A percentile compares a stretch with the other conserved stretches of the same genome.
phyloP scores from a whole-genome alignment of 1,140 invertebrate genomes.

The Drosophila biarmipes region DNA sequence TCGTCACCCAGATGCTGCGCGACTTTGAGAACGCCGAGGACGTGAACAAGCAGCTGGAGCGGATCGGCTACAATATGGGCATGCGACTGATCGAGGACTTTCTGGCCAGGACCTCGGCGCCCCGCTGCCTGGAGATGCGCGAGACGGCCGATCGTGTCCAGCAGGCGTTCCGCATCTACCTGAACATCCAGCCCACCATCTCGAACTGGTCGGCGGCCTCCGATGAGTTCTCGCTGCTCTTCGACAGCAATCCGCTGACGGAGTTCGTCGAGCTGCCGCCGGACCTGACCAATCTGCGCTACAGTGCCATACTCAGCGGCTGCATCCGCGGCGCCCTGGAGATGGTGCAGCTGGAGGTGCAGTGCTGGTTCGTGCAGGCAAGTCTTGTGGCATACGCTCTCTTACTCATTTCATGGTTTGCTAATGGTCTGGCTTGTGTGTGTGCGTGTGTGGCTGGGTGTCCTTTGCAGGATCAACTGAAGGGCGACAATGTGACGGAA shows the following conservation, averaged over 20 bases:
- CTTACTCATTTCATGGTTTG: slow-evolving; percentile 11
- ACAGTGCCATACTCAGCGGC: slow-evolving; percentile 97
- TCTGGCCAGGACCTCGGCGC: slow-evolving; percentile 94
- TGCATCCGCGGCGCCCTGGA: slow-evolving; percentile 97
- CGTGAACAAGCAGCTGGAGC: slow-evolving; percentile 96
- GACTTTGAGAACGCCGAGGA: slow-evolving; percentile 99
- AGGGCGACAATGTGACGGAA: slow-evolving; percentile 97
- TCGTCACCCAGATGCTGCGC: slow-evolving; percentile 98
- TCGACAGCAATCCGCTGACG: slow-evolving; percentile 98
- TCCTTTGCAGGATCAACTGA: slow-evolving; percentile 93
- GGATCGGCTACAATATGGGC: slow-evolving; percentile 99
- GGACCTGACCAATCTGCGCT: slow-evolving; percentile 93
- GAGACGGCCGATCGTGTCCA: slow-evolving; percentile 99
- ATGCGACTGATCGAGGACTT: slow-evolving; percentile 99
- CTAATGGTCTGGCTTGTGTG: slow-evolving; percentile 17
- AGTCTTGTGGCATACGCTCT: slow-evolving; percentile 25
- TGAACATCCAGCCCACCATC: slow-evolving; percentile 95
- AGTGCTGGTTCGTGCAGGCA: slow-evolving; percentile 91
- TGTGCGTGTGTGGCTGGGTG: slow-evolving; percentile 28
- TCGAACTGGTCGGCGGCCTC: slow-evolving; percentile 96
- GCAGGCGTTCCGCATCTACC: slow-evolving; percentile 92
- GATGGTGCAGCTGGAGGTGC: slow-evolving; percentile 96
- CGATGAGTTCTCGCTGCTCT: slow-evolving; percentile 98
- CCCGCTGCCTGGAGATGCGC: slow-evolving; percentile 96
- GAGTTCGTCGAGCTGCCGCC: slow-evolving; percentile 99